Base-by-base conservation (phyloP, 2,113 vertebrate species). In the Antigone vipio region DNA sequence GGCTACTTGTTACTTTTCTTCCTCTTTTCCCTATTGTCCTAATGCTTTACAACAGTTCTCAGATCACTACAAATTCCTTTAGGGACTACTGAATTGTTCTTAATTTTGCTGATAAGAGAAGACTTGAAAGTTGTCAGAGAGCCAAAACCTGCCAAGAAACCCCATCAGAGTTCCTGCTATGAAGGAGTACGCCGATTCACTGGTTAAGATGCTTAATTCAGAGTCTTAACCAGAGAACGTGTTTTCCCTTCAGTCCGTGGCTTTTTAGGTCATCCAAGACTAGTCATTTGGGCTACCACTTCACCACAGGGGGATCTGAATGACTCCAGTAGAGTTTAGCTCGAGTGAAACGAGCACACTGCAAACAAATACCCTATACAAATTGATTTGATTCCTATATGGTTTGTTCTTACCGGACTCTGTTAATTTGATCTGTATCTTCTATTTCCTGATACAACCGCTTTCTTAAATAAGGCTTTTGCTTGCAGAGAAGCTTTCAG, bases 131-230 rank as follows among this genome's bases (percentile, higher is more conserved):
- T 32, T 62, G 12, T 22, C 52, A 87, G 44, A n/a, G 21, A 74
- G 35, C 12, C 42, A 62, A 85, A 77, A 66, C 15, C 27, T 16
- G n/a, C 45, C 49, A 88, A 50, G 47, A 62, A 92, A 59, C 14
- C 9, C 20, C 21, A 52, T 3, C 12, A 88, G 34, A 64, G 52
- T 6, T 74, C 17, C 72, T 73, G 26, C 32, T n/a, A 1, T 4
- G 53, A 47, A 62, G 30, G 19, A 64, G 11, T 29, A 49, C 0
- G 0, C 3, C 0, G 0, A 45, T 40, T 64, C 53, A 75, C 12
- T 72, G 24, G 22, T 50, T 53, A 87, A 68, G 30, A 49, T 8
- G 1, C 19, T 64, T 29, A 45, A 27, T 32, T 85, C 38, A 62
- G 29, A 74, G 58, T 74, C 34, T 44, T 55, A 62, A 60, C 5